These are phyloP conservation scores for Montipora efflorescens DNA, from an alignment of 64 coral and sea anemone species.

Conservation along the genomic window DNA sequence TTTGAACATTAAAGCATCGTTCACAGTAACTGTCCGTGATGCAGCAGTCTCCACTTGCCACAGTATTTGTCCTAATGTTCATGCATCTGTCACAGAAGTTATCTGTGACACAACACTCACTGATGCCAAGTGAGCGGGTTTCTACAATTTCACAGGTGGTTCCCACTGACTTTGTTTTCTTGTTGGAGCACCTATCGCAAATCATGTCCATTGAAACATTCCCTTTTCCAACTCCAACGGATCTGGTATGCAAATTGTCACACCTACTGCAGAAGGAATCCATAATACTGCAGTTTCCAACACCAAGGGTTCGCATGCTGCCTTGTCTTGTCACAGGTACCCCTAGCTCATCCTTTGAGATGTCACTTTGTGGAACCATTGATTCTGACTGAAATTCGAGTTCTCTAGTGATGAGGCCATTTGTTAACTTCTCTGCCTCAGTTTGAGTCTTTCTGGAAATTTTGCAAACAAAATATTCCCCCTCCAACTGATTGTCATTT, in stretches of 20 bases:
- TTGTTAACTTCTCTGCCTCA: neutral
- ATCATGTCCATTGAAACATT: constrained; percentile 37
- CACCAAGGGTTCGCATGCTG: constrained; percentile 25
- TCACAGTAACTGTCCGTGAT: constrained; percentile 87
- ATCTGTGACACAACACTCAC: constrained; percentile 93
- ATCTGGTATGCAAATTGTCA: constrained; percentile 44
- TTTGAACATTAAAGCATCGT: constrained; percentile 88
- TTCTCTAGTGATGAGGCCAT: neutral
- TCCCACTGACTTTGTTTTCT: constrained; percentile 80
- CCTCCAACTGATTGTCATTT: neutral
- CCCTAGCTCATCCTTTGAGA: neutral
- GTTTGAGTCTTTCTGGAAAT: constrained; percentile 4
- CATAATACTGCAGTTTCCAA: constrained; percentile 62
- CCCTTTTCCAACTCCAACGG: constrained; percentile 64
- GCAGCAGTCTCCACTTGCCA: constrained; percentile 94
- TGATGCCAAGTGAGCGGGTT: constrained; percentile 72
- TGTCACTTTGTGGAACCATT: neutral
- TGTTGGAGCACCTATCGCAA: constrained; percentile 56
- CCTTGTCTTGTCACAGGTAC: neutral
- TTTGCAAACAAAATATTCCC: neutral
- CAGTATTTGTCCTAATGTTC: constrained; percentile 73
- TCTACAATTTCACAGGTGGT: constrained; percentile 27
- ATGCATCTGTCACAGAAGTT: constrained; percentile 92
- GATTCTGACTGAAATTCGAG: neutral
- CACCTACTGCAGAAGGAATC: constrained; percentile 76